A percentile compares a stretch with the other conserved stretches of the same genome.
phyloP scores from a whole-genome alignment of 37 sponge, comb jelly and placozoan species.

The Spongia lamella region DNA sequence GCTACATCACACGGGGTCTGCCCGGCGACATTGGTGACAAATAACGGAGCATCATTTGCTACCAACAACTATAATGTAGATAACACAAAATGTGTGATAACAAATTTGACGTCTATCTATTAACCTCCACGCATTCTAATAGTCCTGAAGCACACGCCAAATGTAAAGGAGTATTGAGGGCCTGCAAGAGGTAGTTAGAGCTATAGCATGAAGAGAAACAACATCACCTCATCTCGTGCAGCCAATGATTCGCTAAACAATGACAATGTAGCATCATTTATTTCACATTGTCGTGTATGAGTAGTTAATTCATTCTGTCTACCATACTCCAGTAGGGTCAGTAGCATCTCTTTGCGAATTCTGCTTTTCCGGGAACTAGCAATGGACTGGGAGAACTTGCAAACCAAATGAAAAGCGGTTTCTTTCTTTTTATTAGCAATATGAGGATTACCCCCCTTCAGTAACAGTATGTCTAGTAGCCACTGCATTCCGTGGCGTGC shows the following conservation, averaged over 20 bases:
- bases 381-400: slow-evolving; percentile 24
- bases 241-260: too few relatives aligned
- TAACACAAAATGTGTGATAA: neutral
- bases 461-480: slow-evolving; percentile 39
- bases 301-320: neutral
- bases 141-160: slow-evolving; percentile 76
- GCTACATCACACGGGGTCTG: slow-evolving; percentile 78
- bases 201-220: neutral
- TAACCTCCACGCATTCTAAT: slow-evolving; percentile 76
- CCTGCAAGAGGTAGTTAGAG: slow-evolving; percentile 1
- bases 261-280: neutral
- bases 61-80: slow-evolving; percentile 56
- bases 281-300: neutral
- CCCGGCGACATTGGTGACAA: slow-evolving; percentile 54
- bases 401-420: slow-evolving; percentile 71
- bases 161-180: slow-evolving; percentile 76
- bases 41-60: slow-evolving; percentile 68
- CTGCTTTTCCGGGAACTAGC: slow-evolving; percentile 32
- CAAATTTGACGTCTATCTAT: neutral
- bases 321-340: slow-evolving; percentile 29
- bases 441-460: slow-evolving; percentile 55
- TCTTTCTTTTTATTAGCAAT: slow-evolving; percentile 53
- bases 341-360: slow-evolving; percentile 39
- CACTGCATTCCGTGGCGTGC: slow-evolving; percentile 37
- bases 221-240: slow-evolving; percentile 31